Conservation (phyloP, 2,797 vertebrate species). For the Arctocebus calabarensis region DNA sequence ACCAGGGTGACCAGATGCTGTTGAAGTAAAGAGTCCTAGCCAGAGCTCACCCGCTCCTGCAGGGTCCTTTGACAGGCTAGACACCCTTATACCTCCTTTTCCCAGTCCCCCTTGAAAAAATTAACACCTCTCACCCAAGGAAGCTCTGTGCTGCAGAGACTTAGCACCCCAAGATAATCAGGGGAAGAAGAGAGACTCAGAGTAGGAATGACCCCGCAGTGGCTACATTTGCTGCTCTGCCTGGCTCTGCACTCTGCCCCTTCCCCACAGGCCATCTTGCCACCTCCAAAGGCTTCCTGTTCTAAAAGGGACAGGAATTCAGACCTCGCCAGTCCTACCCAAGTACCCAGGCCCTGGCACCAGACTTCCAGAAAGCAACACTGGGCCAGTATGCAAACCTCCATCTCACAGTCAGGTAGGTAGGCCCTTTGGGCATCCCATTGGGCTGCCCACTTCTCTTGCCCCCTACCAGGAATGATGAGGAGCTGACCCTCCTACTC, state of each 20-base stretch:
- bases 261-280: background rate
- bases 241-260: background rate
- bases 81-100: background rate
- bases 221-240: background rate
- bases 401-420: background rate
- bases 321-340: background rate
- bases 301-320: background rate
- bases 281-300: background rate
- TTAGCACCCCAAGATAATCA: background rate
- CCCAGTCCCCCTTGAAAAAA: background rate
- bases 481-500: background rate
- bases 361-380: background rate
- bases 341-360: background rate
- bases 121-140: background rate
- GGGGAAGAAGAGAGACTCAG: background rate
- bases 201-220: background rate
- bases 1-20: accelerated
- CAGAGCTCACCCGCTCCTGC: accelerated
- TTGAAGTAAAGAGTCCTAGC: accelerated
- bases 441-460: background rate
- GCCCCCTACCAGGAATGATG: background rate
- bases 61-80: background rate
- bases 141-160: background rate
- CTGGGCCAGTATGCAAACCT: no score
- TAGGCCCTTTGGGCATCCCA: background rate